Evolutionary conservation across 2,888 invertebrate species (phyloP).

Genomic region (Torymus texanus): DNA sequence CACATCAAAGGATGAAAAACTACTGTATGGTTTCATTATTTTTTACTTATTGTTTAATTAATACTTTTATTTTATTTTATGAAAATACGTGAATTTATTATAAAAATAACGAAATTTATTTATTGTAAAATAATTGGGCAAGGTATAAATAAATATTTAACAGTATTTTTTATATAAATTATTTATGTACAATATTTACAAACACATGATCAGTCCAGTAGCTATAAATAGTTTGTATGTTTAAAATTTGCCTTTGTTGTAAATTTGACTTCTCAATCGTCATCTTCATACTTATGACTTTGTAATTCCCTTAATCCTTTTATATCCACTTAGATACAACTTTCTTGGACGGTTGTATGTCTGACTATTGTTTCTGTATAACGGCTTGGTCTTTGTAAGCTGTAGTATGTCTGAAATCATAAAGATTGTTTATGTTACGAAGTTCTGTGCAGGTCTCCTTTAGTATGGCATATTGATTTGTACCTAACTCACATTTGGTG

Average conservation of each 20-base stretch:
- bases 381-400: conserved; percentile 69
- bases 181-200: conserved; percentile 74
- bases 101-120: conserved; percentile 8
- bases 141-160: conserved; percentile 30
- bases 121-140: conserved; percentile 7
- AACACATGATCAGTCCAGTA: conserved; percentile 66
- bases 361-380: conserved; percentile 68
- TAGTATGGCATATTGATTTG: too few species aligned
- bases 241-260: conserved; percentile 58
- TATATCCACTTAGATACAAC: conserved; percentile 66
- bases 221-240: conserved; percentile 68
- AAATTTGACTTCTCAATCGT: conserved; percentile 35
- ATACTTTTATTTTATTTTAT: conserved; percentile 1
- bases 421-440: background rate
- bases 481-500: conserved; percentile 66
- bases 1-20: too few species aligned
- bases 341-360: conserved; percentile 69
- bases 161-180: conserved; percentile 66
- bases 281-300: conserved; percentile 25
- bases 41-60: background rate
- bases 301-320: background rate
- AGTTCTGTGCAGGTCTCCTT: too few species aligned
- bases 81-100: too few species aligned
- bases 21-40: too few species aligned
- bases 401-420: conserved; percentile 68